Base-by-base conservation (phyloP, 2,797 vertebrate genomes). In the Darevskia nairensis region DNA sequence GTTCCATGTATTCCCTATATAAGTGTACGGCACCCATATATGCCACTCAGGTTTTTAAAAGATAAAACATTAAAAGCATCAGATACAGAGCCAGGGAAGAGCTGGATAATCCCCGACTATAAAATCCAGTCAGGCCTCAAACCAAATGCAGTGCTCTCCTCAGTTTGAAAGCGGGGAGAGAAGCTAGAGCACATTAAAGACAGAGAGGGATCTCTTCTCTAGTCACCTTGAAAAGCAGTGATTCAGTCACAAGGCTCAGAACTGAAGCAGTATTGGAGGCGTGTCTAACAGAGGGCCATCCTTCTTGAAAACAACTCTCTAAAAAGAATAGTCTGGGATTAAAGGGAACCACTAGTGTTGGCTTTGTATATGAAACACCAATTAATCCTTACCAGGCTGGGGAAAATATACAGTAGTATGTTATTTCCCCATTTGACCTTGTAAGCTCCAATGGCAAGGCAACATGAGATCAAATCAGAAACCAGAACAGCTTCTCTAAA, bases 111-210 rank as follows among this genome's bases (percentile, higher is more conserved):
- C 0, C 15, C 86, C 66, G 78, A 32, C 76, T 64, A 87, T 81
- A 75, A 87, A 87, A 87, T 81, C 55, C 78, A 74, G 39, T 46
- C 71, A 88, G 41, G 59, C 71, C 76, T 82, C 86, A 82, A 76
- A 76, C n/a, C 72, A 82, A 77, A 83, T 55, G 23, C 59, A 84
- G 6, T 75, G 75, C 82, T 87, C 82, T 87, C 64, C 41, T 91
- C 76, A 79, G 23, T 91, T 59, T 92, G 81, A 94, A 94, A 93
- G 80, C 55, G 85, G 86, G 91, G 94, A 59, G 59, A 84, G 50
- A 85, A 77, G 88, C 39, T 68, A 86, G 77, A 87, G 66, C 13
- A 84, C n/a, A 76, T 13, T 69, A 23, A 80, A 80, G 92, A 69
- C 90, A 90, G 44, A 90, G 50, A 32, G 80, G 6, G 81, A 69